These are phyloP conservation scores for Gouania willdenowi DNA, from an alignment of 2,797 vertebrate genomes.

Conservation along the genomic window DNA sequence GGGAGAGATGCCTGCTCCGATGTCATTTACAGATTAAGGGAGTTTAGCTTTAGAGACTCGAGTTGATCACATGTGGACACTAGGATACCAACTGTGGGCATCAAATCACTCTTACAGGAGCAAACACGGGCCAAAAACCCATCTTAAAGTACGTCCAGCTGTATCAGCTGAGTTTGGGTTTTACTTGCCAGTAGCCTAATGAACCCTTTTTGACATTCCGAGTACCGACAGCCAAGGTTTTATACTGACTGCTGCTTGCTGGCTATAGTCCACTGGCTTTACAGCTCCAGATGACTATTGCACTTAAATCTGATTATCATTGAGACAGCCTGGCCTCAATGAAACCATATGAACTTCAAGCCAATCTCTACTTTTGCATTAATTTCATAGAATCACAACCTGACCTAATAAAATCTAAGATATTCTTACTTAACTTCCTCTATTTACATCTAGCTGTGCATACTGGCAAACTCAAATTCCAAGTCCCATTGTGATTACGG, in stretches of 20 bases:
- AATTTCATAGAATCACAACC: no score
- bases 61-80: conserved; percentile 16
- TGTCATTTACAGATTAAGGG: conserved; percentile 52
- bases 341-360: conserved; percentile 18
- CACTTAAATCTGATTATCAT: conserved; percentile 8
- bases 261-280: conserved; percentile 1
- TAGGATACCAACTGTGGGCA: conserved; percentile 30
- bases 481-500: conserved; percentile 24
- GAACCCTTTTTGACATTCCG: conserved; percentile 20
- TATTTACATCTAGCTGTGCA: no score
- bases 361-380: no score
- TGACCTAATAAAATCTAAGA: no score
- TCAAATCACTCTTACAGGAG: conserved; percentile 32
- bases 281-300: conserved; percentile 10
- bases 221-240: conserved; percentile 8
- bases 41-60: conserved; percentile 46
- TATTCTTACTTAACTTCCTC: no score
- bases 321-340: not conserved
- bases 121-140: conserved; percentile 14
- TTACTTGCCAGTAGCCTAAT: conserved; percentile 19
- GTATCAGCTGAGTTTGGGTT: conserved; percentile 33
- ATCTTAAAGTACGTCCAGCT: conserved; percentile 36
- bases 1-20: conserved; percentile 49
- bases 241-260: conserved; percentile 1
- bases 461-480: no score